Evolutionary conservation across 2,888 invertebrate species (phyloP), one percentile per base, ranked within the genome.

Genomic region (Clostera curtula): DNA sequence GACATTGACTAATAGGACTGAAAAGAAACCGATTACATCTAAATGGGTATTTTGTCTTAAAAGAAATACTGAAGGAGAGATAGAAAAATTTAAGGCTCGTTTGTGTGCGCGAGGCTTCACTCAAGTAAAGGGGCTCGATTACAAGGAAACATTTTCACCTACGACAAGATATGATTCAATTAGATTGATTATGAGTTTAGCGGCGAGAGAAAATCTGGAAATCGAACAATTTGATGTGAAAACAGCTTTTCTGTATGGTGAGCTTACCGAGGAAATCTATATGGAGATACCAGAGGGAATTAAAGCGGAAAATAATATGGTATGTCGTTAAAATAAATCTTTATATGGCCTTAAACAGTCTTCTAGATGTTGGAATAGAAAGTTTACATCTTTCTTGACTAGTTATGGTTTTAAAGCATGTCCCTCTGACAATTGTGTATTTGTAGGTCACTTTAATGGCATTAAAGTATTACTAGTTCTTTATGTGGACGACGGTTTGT

Each of bases 291-390:
- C 47, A 8, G 39, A 49, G 18, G 44, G 44, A 20, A 3, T 40
- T 0, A 5, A 10, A 4, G 3, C 22, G 11, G 3, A 30, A 4
- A 3, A 5, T 8, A 12, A 19, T 23, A 18, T 14, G 23, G 27
- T 43, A 4, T 42, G 19, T 20, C 40, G 46, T 29, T 27, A 49
- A 18, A 43, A 35, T 24, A 53, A 41, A 29, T 37, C 43, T 4
- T 4, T 53, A 2, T 49, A 49, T 34, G 48, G 49, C 11, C 14
- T 49, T 3, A 48, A 48, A 35, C 43, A 48, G 14, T 24, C 40
- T 13, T 36, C 46, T 21, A 11, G 52, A 2, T 40, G 43, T 14
- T 48, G 43, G 47, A 43, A 43, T 12, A 27, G 21, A 29, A 42
- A 15, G 25, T 46, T 47, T 20, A 34, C 30, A 5, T 6, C 25